Conservation (phyloP, 2,113 vertebrate species). For the Cryptotis parvus region DNA sequence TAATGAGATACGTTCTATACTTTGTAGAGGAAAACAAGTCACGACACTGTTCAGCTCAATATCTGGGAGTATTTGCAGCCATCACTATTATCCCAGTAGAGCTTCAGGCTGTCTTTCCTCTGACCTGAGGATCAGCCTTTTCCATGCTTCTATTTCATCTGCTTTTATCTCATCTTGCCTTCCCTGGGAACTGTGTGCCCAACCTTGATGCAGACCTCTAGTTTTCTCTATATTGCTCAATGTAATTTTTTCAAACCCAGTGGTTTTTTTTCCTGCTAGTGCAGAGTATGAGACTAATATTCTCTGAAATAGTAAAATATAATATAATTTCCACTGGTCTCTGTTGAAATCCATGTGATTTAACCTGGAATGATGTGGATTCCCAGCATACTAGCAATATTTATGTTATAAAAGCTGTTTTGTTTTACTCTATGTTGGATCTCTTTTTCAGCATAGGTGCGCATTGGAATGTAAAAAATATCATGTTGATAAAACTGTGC, state of each 20-base stretch:
- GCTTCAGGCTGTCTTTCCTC: not conserved
- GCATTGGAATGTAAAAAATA: conserved; percentile 11
- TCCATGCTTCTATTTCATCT: not conserved
- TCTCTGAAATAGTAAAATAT: not conserved
- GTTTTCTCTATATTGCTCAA: conserved; percentile 33
- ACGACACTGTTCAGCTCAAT: fast-evolving
- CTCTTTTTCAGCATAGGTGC: not conserved
- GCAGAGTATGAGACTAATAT: conserved; percentile 30
- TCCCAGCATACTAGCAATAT: conserved; percentile 25
- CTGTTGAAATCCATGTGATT: not conserved
- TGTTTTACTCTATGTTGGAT: conserved; percentile 31
- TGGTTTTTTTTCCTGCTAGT: not conserved
- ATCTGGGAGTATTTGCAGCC: not conserved
- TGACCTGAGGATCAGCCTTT: not conserved
- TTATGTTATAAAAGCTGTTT: conserved; percentile 32
- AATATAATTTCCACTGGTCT: not conserved
- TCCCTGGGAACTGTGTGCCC: not conserved
- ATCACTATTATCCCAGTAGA: not conserved
- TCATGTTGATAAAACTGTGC: conserved; percentile 35
- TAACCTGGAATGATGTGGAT: not conserved
- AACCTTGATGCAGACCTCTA: not conserved
- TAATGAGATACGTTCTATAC: conserved; percentile 7
- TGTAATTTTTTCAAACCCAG: not conserved
- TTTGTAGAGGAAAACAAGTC: not conserved
- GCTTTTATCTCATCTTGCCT: not conserved